Base-by-base conservation (phyloP, 2,797 vertebrate genomes). In the Tapirus indicus region DNA sequence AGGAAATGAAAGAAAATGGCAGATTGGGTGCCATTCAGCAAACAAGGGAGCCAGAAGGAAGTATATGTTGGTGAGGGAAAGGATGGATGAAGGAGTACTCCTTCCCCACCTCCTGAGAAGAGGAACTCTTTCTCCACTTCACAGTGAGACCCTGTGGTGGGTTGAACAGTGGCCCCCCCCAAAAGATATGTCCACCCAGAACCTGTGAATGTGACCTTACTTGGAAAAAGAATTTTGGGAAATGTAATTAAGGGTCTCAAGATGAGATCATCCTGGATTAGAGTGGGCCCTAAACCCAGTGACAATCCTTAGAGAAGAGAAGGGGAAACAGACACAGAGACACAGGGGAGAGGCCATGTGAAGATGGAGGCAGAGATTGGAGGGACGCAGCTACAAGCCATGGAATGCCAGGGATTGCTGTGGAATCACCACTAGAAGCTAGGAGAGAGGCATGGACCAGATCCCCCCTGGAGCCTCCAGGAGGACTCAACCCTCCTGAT, bases 371-470 rank as follows among this genome's bases (percentile, higher is more conserved):
- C 44, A 17, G 49, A 44, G 23, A 1, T 1, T 3, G 49, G 49
- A 80, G 60, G 5, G 44, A 3, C 1, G 2, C 1, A 0, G 29
- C 54, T 6, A 4, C 14, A 7, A 23, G 41, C 56, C 32, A 18
- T 11, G 16, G 13, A 23, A 17, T 0, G 8, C n/a, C 49, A 4
- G 11, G 54, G 58, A 25, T 0, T 0, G 23, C 54, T 6, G 29
- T 5, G 8, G 25, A 52, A 52, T 52, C 14, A 7, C 62, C 56
- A 8, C 6, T 10, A 1, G 60, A 7, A 79, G n/a, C 71, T 27
- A 1, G 44, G 41, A 56, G 35, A 21, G 41, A 6, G 6, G 47
- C 14, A 2, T 0, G 0, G 12, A 6, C n/a, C 0, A 2, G 35
- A 27, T 1, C 6, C 32, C 79, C 9, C 27, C 47, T 27, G 2